Conservation (phyloP, 1,140 invertebrate species). For the Hyles vespertilio region DNA sequence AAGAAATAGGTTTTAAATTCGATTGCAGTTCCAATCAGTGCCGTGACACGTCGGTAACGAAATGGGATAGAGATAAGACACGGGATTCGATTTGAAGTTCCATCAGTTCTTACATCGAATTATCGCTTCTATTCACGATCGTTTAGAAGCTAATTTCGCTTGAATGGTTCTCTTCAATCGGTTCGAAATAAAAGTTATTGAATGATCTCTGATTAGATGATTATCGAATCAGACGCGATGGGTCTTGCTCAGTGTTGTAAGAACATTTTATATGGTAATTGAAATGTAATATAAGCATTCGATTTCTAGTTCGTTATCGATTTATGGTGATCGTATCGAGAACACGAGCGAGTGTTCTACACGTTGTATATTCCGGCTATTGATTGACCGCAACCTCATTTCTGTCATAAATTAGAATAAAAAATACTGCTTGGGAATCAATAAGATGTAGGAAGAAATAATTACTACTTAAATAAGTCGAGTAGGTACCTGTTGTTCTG, state of each 20-base stretch:
- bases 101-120: conserved; percentile 24
- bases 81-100: conserved; percentile 45
- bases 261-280: conserved; percentile 71
- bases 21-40: conserved; percentile 25
- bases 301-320: conserved; percentile 58
- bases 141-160: conserved; percentile 26
- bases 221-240: conserved; percentile 54
- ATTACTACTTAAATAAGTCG: too few species aligned
- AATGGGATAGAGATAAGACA: conserved; percentile 51
- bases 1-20: conserved; percentile 31
- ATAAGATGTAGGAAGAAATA: too few species aligned
- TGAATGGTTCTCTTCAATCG: conserved; percentile 21
- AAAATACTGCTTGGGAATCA: too few species aligned
- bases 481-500: too few species aligned
- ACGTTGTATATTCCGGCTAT: too few species aligned
- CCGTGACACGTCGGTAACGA: conserved; percentile 42
- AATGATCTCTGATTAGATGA: conserved; percentile 70
- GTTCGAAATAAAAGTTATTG: conserved; percentile 65
- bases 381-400: too few species aligned
- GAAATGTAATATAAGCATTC: conserved; percentile 67
- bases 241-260: conserved; percentile 40
- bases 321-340: conserved; percentile 47
- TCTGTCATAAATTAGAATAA: too few species aligned
- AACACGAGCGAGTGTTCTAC: conserved; percentile 26
- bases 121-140: conserved; percentile 32